Conservation (phyloP, 2,113 vertebrate species). For the Cyanoliseus patagonus region DNA sequence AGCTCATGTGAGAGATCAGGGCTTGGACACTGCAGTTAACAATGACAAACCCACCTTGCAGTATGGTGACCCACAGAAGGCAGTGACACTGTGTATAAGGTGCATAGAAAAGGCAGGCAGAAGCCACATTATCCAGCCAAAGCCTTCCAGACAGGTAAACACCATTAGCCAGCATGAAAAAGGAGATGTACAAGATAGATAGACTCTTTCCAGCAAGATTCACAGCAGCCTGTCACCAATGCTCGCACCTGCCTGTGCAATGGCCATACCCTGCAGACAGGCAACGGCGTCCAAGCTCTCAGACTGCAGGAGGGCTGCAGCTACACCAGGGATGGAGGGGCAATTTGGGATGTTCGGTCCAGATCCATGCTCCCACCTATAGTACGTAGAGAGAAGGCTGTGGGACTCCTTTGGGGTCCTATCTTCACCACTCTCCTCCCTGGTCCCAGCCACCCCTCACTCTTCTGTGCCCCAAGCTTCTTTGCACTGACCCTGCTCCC, state of each 20-base stretch:
- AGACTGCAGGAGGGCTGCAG: background rate
- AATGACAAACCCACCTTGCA: background rate
- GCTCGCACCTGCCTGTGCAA: background rate
- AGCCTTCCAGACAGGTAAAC: background rate
- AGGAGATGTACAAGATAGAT: background rate
- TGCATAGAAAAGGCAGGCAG: background rate
- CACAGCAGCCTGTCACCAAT: background rate
- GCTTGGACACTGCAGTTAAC: background rate
- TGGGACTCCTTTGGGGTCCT: background rate
- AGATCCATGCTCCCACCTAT: background rate
- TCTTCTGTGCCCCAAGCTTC: background rate
- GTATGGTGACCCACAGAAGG: background rate
- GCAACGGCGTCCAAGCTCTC: background rate
- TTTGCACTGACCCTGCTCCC: background rate
- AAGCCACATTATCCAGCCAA: background rate
- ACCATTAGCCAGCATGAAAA: background rate
- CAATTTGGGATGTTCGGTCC: background rate
- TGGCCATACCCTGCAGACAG: background rate
- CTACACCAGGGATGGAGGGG: fast-evolving
- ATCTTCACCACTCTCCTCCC: fast-evolving
- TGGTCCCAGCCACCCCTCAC: background rate
- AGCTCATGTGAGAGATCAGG: background rate
- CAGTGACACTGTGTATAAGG: fast-evolving
- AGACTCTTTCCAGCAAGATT: background rate
- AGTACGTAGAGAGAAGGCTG: background rate